These are phyloP conservation scores for Hippoglossus stenolepis DNA, from an alignment of 2,113 vertebrate species.

Conservation along the genomic window DNA sequence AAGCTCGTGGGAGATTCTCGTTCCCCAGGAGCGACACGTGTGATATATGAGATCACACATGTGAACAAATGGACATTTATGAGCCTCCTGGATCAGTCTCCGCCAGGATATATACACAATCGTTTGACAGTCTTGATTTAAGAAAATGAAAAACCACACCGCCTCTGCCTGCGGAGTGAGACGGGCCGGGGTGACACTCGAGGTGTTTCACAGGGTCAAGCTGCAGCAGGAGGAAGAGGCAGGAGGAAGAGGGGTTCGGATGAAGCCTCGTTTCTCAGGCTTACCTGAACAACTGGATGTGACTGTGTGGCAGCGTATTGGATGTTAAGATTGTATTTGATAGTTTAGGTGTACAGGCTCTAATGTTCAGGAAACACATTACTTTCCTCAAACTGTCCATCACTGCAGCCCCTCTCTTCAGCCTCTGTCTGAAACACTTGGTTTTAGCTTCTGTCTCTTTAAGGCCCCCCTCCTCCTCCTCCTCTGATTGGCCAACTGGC, in stretches of 20 bases:
- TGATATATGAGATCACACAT: constrained; percentile 68
- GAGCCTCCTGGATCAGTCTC: constrained; percentile 41
- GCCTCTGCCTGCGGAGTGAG: constrained; percentile 11
- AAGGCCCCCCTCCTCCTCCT: no score
- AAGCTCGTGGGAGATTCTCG: constrained; percentile 59
- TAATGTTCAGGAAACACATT: no score
- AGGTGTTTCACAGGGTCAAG: constrained; percentile 24
- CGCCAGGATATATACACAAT: constrained; percentile 26
- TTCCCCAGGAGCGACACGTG: constrained; percentile 46
- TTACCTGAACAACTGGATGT: no score
- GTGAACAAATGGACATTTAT: constrained; percentile 65
- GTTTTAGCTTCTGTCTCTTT: no score
- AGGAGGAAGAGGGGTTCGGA: neutral
- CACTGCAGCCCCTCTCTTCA: no score
- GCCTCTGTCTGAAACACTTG: no score
- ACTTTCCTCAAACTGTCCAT: no score
- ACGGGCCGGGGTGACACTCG: constrained; percentile 9
- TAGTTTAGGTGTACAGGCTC: no score
- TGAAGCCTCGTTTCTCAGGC: neutral
- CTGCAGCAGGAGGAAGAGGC: neutral
- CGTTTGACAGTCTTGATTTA: constrained; percentile 53
- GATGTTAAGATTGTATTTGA: no score
- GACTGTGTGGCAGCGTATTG: neutral
- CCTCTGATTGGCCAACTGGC: no score
- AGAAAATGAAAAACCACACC: constrained; percentile 47